Evolutionary conservation across 2,888 invertebrate genomes (phyloP).

Genomic region (Ochlodes sylvanus): DNA sequence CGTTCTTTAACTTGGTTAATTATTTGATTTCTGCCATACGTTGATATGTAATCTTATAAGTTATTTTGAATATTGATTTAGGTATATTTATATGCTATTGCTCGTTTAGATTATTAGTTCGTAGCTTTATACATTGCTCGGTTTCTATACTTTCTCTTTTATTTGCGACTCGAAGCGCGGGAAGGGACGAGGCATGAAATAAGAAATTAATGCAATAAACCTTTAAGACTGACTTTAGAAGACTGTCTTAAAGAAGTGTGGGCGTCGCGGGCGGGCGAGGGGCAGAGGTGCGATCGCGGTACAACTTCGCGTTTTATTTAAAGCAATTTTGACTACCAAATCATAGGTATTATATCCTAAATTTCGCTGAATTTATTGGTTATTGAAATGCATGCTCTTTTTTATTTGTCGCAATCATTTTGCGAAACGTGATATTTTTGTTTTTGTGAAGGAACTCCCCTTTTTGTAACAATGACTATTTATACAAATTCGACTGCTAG

Average conservation of each 20-base stretch:
- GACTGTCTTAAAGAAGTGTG: slow-evolving; percentile 80
- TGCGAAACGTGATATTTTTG: slow-evolving; percentile 55
- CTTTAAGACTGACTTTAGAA: slow-evolving; percentile 84
- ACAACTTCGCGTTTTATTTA: slow-evolving; percentile 44
- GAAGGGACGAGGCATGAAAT: slow-evolving; percentile 64
- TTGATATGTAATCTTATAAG: slow-evolving; percentile 69
- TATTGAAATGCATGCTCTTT: slow-evolving; percentile 44
- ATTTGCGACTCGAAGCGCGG: slow-evolving; percentile 57
- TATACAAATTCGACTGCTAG: slow-evolving; percentile 36
- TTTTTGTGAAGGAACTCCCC: slow-evolving; percentile 48
- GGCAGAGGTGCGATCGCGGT: slow-evolving; percentile 43
- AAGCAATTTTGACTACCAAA: slow-evolving; percentile 59
- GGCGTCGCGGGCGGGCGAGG: slow-evolving; percentile 49
- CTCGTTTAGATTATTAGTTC: slow-evolving; percentile 50
- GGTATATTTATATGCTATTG: slow-evolving; percentile 53
- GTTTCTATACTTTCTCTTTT: slow-evolving; percentile 57
- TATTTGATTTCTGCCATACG: slow-evolving; percentile 61
- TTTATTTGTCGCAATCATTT: slow-evolving; percentile 48
- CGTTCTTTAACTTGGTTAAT: slow-evolving; percentile 76
- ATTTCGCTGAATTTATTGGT: slow-evolving; percentile 45
- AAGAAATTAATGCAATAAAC: slow-evolving; percentile 81
- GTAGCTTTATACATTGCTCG: slow-evolving; percentile 53
- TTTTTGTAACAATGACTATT: slow-evolving; percentile 42
- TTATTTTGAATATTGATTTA: slow-evolving; percentile 72
- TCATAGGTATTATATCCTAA: slow-evolving; percentile 57